A percentile compares a stretch with the other conserved stretches of the same genome.
These are phyloP conservation scores for Ciconia maguari DNA, from an alignment of 2,113 vertebrate genomes.

Conservation along the genomic window DNA sequence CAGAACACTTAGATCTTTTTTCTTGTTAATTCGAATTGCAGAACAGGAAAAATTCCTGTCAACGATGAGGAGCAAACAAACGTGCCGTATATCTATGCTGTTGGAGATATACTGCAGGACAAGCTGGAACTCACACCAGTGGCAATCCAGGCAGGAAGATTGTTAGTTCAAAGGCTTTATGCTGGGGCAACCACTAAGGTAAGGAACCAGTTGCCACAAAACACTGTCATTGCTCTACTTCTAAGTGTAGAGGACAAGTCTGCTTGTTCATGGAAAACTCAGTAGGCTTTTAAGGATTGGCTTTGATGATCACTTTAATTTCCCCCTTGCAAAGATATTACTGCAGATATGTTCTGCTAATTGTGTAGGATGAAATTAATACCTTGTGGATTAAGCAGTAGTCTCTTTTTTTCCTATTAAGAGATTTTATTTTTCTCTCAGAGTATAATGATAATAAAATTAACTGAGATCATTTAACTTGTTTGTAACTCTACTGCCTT, in stretches of 20 bases:
- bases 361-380: neutral
- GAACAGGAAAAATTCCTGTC: constrained; percentile 83
- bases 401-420: neutral
- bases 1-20: neutral
- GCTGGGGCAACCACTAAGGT: constrained; percentile 72
- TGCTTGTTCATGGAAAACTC: neutral
- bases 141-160: constrained; percentile 81
- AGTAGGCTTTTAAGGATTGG: neutral
- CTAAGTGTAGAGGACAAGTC: neutral
- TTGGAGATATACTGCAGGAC: constrained; percentile 81
- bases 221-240: neutral
- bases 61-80: constrained; percentile 82
- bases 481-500: neutral
- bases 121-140: constrained; percentile 80
- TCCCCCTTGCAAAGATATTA: neutral
- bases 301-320: neutral
- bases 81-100: constrained; percentile 79
- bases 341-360: neutral
- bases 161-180: constrained; percentile 80
- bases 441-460: constrained; percentile 11
- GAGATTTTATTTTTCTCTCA: neutral
- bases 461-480: neutral
- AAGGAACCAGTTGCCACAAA: neutral
- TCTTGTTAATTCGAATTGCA: constrained; percentile 35
- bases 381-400: neutral